These are phyloP conservation scores for Colinus virginianus DNA, from an alignment of 2,113 vertebrate species.

Conservation along the genomic window DNA sequence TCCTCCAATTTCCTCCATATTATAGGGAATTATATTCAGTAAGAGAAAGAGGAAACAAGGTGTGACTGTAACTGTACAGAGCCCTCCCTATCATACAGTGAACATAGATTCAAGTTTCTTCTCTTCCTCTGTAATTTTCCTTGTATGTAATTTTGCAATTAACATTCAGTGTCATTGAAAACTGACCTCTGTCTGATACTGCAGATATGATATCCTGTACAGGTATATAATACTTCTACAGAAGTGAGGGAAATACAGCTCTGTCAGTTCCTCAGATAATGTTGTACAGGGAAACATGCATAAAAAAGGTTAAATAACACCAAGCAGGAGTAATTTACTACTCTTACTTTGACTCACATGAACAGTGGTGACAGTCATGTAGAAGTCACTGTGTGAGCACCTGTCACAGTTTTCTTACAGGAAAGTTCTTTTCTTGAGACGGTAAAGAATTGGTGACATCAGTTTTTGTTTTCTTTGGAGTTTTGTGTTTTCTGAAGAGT, in stretches of 20 bases:
- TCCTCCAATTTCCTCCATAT: not conserved
- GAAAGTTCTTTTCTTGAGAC: not conserved
- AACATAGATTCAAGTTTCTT: not conserved
- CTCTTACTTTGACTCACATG: not conserved
- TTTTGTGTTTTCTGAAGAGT: not conserved
- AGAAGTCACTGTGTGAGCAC: not conserved
- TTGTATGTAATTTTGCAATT: slow-evolving; percentile 3
- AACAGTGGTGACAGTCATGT: not conserved
- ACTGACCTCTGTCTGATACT: not conserved
- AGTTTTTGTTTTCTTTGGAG: not conserved
- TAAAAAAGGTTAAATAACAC: not conserved
- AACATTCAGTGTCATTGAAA: not conserved
- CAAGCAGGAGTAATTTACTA: not conserved
- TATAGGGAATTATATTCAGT: not conserved
- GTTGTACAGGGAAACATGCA: not conserved
- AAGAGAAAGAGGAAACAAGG: not conserved
- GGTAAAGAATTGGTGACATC: not conserved
- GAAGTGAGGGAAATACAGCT: not conserved
- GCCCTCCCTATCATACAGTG: not conserved
- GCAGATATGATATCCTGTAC: not conserved
- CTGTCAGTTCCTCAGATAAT: not conserved
- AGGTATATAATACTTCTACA: not conserved
- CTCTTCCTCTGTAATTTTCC: not conserved
- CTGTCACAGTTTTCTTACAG: not conserved
- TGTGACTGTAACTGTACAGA: not conserved